Conservation (phyloP, 2,797 vertebrate genomes). For the Parambassis ranga region DNA sequence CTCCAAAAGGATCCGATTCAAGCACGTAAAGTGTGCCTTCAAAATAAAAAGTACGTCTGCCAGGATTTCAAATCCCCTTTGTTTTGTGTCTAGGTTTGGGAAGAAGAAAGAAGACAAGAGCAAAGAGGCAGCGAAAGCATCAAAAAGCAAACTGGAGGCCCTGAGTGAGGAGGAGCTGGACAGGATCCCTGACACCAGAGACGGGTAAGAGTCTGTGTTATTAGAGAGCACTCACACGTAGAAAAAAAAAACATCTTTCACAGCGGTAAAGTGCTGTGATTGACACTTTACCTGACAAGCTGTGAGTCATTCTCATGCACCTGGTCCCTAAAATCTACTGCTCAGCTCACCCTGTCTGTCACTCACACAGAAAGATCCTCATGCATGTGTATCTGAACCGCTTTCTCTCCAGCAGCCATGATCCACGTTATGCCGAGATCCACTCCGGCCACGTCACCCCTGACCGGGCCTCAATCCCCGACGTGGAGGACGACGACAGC, state of each 20-base stretch:
- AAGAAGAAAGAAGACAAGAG: constrained; percentile 93
- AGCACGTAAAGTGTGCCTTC: background rate
- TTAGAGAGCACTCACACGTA: background rate
- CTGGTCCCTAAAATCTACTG: background rate
- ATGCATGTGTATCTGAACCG: background rate
- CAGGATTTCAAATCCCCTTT: background rate
- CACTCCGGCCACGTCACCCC: constrained; percentile 75
- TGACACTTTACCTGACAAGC: constrained; percentile 18
- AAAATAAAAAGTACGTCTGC: constrained; percentile 15
- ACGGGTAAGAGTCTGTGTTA: constrained; percentile 72
- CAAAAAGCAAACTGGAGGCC: constrained; percentile 76
- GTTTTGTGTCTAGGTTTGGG: constrained; percentile 83
- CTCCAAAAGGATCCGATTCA: background rate
- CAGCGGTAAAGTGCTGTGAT: background rate
- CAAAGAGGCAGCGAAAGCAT: constrained; percentile 71
- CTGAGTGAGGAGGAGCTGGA: constrained; percentile 89
- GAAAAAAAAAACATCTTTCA: background rate
- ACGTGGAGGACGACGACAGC: constrained; percentile 89
- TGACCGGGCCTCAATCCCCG: constrained; percentile 67
- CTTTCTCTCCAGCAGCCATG: constrained; percentile 69
- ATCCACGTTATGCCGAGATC: constrained; percentile 81
- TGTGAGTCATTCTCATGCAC: background rate
- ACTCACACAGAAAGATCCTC: background rate
- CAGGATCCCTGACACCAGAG: constrained; percentile 80
- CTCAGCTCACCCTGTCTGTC: background rate